Percentiles rank a stretch among this genome's conserved stretches.
These are phyloP conservation scores for Erythrocercus mccallii DNA, from an alignment of 2,113 vertebrate species.

Conservation along the genomic window DNA sequence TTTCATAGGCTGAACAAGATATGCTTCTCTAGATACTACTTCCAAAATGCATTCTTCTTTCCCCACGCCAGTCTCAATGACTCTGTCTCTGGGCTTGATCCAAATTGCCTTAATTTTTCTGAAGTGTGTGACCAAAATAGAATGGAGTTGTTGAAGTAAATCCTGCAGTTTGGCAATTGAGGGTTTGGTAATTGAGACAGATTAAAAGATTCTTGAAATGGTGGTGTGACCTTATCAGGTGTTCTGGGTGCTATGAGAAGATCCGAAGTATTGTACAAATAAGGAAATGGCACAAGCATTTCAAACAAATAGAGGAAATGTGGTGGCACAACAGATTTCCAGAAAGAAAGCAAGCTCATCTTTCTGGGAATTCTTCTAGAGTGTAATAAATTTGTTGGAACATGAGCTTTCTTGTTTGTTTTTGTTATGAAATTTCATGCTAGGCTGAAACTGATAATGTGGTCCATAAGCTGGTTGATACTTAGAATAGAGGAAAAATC, in stretches of 20 bases:
- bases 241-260: neutral
- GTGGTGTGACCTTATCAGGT: neutral
- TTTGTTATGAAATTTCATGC: neutral
- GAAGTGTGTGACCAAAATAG: neutral
- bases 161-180: neutral
- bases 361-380: neutral
- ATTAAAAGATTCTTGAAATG: neutral
- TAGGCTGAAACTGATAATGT: neutral
- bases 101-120: neutral
- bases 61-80: fast-evolving
- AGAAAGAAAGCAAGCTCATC: neutral
- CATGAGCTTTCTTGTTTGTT: neutral
- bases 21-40: neutral
- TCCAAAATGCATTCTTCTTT: neutral
- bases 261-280: neutral
- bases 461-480: neutral
- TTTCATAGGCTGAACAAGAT: neutral
- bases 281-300: neutral
- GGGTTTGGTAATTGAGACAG: neutral
- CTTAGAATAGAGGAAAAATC: neutral
- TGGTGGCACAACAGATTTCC: neutral
- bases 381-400: neutral
- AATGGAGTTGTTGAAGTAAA: neutral
- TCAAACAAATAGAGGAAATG: neutral
- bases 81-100: neutral